phyloP scores from a whole-genome alignment of 2,888 invertebrate genomes.

The Epinotia brunnichana region DNA sequence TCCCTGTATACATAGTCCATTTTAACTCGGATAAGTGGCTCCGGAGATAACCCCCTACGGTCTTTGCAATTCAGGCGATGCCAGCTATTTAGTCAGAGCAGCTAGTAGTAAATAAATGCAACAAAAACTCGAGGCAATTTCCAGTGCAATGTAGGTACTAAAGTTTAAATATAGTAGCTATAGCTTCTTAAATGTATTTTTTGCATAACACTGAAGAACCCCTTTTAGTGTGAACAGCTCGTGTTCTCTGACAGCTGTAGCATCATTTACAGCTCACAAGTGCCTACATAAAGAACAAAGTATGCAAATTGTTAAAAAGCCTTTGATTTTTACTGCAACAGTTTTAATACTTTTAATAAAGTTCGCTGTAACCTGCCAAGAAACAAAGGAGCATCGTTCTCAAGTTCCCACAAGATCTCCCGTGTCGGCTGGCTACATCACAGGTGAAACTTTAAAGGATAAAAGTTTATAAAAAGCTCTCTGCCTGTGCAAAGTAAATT shows the following conservation, averaged over 20 bases:
- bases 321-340: constrained; percentile 13
- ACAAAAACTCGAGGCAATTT: not conserved
- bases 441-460: constrained; percentile 39
- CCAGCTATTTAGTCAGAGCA: too few relatives aligned
- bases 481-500: constrained; percentile 38
- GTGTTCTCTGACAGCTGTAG: not conserved
- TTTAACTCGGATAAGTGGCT: too few relatives aligned
- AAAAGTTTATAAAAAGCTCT: constrained; percentile 37
- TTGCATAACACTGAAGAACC: not conserved
- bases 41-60: too few relatives aligned
- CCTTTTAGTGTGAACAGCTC: not conserved
- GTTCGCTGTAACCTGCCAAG: not conserved
- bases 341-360: not conserved
- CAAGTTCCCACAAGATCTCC: constrained; percentile 12
- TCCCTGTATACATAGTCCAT: too few relatives aligned
- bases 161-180: too few relatives aligned
- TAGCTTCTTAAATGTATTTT: too few relatives aligned
- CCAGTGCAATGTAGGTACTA: not conserved
- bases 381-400: constrained; percentile 32
- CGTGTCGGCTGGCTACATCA: constrained; percentile 18
- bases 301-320: not conserved
- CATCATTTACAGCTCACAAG: constrained; percentile 50
- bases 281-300: constrained; percentile 42
- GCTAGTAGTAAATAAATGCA: too few relatives aligned
- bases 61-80: too few relatives aligned